Conservation (phyloP, 1,140 invertebrate genomes). For the Zaprionus kolodkinae region DNA sequence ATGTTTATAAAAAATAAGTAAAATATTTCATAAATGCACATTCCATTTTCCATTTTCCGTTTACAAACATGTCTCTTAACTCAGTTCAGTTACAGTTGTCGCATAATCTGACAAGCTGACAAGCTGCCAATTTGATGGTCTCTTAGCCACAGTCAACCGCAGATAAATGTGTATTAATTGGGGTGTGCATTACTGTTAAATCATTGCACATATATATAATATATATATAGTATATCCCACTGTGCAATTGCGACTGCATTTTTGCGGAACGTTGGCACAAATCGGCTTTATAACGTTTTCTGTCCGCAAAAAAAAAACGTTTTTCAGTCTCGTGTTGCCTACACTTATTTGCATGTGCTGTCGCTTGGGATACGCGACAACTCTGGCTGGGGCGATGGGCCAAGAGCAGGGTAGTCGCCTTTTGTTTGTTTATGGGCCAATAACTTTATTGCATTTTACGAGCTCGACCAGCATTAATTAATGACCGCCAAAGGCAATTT, state of each 20-base stretch:
- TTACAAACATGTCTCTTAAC: too few species aligned
- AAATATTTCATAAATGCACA: too few species aligned
- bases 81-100: neutral
- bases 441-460: slow-evolving; percentile 56
- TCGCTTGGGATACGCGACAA: neutral
- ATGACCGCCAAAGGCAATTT: slow-evolving; percentile 41
- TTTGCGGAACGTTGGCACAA: neutral
- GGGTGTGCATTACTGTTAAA: neutral
- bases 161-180: neutral
- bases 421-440: slow-evolving; percentile 50
- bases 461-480: slow-evolving; percentile 45
- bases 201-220: neutral
- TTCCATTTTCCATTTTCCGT: too few species aligned
- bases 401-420: slow-evolving; percentile 5
- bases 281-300: neutral
- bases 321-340: neutral
- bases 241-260: neutral
- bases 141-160: neutral
- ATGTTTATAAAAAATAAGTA: too few species aligned
- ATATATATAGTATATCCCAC: too few species aligned
- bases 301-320: too few species aligned
- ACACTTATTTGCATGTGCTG: slow-evolving; percentile 2
- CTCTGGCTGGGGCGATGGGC: neutral
- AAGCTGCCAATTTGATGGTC: neutral
- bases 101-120: neutral